A percentile compares a stretch with the other conserved stretches of the same genome.
phyloP scores from a whole-genome alignment of 2,113 vertebrate genomes.

The Oxyruncus cristatus region DNA sequence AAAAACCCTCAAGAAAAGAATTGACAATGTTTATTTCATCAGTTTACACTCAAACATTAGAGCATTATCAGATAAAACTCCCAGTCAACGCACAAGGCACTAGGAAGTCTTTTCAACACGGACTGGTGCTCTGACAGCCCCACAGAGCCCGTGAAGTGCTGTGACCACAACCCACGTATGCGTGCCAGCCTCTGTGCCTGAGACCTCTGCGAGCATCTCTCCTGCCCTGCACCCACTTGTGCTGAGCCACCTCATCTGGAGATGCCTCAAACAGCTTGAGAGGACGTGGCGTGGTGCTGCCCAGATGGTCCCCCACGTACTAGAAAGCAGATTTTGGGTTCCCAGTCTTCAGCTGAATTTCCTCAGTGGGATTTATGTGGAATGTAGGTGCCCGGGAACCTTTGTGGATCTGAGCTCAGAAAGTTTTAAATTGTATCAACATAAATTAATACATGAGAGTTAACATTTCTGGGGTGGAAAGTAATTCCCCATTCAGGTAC shows the following conservation, averaged over 20 bases:
- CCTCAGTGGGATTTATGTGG: neutral
- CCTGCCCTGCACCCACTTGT: neutral
- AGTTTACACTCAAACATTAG: neutral
- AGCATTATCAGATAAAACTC: neutral
- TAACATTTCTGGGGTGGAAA: neutral
- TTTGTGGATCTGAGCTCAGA: neutral
- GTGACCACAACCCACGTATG: rapidly evolving
- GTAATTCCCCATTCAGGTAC: neutral
- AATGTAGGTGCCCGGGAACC: neutral
- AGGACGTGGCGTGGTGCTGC: neutral
- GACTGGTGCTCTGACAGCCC: neutral
- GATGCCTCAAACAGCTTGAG: neutral
- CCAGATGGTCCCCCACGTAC: rapidly evolving
- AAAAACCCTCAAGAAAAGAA: neutral
- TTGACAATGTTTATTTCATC: neutral
- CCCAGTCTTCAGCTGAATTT: neutral
- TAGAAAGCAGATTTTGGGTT: neutral
- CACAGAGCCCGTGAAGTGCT: neutral
- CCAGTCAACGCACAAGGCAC: neutral
- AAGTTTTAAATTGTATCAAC: neutral
- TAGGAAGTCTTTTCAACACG: neutral
- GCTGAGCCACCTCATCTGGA: neutral
- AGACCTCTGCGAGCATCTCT: neutral
- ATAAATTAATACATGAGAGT: neutral
- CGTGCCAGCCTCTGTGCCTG: neutral